Evolutionary conservation across 1,140 invertebrate genomes (phyloP).

Genomic region (Rhopalosiphum padi): DNA sequence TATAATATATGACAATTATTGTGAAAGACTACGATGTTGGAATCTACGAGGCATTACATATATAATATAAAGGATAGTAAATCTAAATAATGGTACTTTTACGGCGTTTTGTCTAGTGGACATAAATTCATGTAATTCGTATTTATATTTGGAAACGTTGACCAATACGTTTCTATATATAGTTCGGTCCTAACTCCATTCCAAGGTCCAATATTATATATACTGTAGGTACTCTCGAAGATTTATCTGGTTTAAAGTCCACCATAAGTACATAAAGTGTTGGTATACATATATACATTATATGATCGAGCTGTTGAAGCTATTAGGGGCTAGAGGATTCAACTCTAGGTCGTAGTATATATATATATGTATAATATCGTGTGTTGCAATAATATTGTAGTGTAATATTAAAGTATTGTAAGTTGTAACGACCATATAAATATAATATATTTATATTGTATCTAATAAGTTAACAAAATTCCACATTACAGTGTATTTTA

Average conservation of each 20-base stretch:
- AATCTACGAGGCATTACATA: neutral
- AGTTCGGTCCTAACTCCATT: neutral
- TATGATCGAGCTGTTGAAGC: neutral
- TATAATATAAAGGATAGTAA: constrained; percentile 9
- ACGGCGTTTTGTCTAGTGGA: neutral
- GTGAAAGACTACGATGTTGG: neutral
- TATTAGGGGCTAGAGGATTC: neutral
- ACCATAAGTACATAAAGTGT: neutral
- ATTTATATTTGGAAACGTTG: constrained; percentile 38
- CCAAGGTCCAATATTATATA: neutral
- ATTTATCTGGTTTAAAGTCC: constrained; percentile 18
- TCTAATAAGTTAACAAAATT: neutral
- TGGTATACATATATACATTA: neutral
- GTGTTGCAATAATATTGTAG: neutral
- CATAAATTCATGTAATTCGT: constrained; percentile 21
- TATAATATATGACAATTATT: neutral
- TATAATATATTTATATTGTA: neutral
- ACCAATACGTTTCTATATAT: neutral
- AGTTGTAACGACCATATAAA: neutral
- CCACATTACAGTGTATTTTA: neutral
- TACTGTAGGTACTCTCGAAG: neutral
- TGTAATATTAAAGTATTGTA: neutral
- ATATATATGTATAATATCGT: neutral
- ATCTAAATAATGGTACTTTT: constrained; percentile 38
- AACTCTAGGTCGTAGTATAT: neutral